phyloP scores from a whole-genome alignment of 2,113 vertebrate genomes.

The Sinocyclocheilus grahami region DNA sequence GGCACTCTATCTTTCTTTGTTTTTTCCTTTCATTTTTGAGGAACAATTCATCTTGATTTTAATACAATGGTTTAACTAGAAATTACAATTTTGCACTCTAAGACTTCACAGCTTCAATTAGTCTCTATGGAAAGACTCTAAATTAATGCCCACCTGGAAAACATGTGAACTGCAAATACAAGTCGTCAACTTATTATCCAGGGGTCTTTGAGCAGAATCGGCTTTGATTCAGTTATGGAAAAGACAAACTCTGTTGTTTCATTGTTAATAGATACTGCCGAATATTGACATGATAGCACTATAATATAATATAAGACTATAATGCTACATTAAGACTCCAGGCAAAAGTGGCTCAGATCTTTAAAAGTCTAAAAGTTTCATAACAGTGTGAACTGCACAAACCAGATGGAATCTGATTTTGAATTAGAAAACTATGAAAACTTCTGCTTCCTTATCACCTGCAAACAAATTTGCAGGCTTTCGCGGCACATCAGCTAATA shows the following conservation, averaged over 20 bases:
- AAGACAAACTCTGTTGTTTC: background rate
- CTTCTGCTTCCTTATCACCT: too few species aligned
- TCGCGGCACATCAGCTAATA: too few species aligned
- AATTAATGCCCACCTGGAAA: constrained; percentile 54
- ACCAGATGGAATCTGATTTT: too few species aligned
- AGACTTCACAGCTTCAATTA: constrained; percentile 41
- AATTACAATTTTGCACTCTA: constrained; percentile 56
- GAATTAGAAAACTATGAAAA: too few species aligned
- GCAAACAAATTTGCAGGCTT: too few species aligned
- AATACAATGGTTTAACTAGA: constrained; percentile 43
- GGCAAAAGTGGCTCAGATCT: too few species aligned
- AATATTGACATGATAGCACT: background rate
- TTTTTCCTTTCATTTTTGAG: too few species aligned
- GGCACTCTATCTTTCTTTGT: background rate
- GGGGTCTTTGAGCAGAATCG: constrained; percentile 15
- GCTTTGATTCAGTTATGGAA: background rate
- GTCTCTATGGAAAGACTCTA: constrained; percentile 49
- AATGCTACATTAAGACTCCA: too few species aligned
- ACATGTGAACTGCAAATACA: constrained; percentile 52
- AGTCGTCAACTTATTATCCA: constrained; percentile 40
- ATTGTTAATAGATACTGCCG: background rate
- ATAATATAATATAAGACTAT: too few species aligned
- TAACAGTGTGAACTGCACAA: too few species aligned
- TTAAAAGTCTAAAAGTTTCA: too few species aligned
- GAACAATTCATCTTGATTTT: constrained; percentile 34